These are phyloP conservation scores for Clostera curtula DNA, from an alignment of 2,888 invertebrate species.

Conservation along the genomic window DNA sequence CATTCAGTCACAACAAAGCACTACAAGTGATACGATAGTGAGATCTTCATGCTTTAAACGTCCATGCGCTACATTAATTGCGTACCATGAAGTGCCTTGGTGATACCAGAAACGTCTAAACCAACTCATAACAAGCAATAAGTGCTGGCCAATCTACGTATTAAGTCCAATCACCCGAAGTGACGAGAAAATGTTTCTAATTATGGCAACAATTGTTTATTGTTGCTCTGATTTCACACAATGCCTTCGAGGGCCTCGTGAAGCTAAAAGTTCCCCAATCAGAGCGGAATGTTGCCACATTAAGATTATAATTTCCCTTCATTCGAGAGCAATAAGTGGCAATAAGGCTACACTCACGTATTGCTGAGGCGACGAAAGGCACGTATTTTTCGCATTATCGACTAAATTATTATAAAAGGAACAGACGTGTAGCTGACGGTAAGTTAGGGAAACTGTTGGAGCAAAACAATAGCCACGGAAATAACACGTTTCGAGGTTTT, in stretches of 20 bases:
- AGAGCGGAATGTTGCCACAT: conserved; percentile 32
- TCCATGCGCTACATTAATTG: too few species aligned
- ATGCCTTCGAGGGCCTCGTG: conserved; percentile 18
- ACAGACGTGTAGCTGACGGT: conserved; percentile 57
- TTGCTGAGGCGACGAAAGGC: conserved; percentile 48
- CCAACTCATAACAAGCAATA: too few species aligned
- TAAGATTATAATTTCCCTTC: conserved; percentile 57
- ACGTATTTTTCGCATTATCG: conserved; percentile 73
- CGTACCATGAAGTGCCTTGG: too few species aligned
- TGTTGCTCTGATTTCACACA: conserved; percentile 18
- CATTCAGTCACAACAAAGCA: too few species aligned
- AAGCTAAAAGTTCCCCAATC: conserved; percentile 30
- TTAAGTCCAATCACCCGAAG: conserved; percentile 17
- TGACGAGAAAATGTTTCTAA: conserved; percentile 22
- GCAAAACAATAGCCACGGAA: conserved; percentile 38
- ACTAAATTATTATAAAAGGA: conserved; percentile 68
- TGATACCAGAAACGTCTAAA: too few species aligned
- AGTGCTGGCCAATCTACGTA: too few species aligned
- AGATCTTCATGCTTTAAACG: too few species aligned
- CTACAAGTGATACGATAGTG: too few species aligned
- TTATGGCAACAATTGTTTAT: conserved; percentile 23
- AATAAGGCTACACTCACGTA: conserved; percentile 61
- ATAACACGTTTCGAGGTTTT: conserved; percentile 40
- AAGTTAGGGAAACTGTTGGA: conserved; percentile 35
- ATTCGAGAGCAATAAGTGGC: conserved; percentile 57